Base-by-base conservation (phyloP, 2,888 invertebrate species). In the Cremastobaeus sp. region DNA sequence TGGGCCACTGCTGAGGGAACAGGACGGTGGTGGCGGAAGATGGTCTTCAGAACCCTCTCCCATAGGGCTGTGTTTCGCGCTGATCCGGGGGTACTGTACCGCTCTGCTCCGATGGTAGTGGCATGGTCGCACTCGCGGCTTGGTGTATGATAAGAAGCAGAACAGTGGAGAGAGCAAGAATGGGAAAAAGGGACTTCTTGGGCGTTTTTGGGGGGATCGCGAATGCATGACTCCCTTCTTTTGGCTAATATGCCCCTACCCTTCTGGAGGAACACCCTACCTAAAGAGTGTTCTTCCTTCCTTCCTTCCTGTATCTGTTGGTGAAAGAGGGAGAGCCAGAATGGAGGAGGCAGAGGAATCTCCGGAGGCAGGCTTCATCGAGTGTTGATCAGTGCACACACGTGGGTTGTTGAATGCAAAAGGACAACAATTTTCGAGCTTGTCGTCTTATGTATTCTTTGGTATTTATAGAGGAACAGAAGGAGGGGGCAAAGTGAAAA, bases 231-330 rank as follows among this genome's bases (percentile, higher is more conserved):
- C 73, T 76, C 74, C 76, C 68, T 69, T 72, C 74, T 77, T 75
- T 71, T 73, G 68, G 66, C 66, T 69, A 41, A 70, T 41, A 55
- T 50, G 55, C 70, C 74, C 75, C 73, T 73, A 74, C 73, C 70
- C 66, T 66, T 62, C 34, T 50, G 47, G 47, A 68, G 34, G 59
- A 59, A 60, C 68, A 72, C 76, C 77, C 79, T 82, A 78, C 80
- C 81, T 78, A 78, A 75, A 78, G 43, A 62, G 62, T 34, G 41
- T 20, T 32, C 57, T 66, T 55, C 57, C 62, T 69, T 69, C 62
- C 80, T 32, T 3, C 11, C 9, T 72, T 57, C 74, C 60, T 60
- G 35, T 52, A 8, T 28, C 45, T 48, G 17, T 2, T 18, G 18
- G 54, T 48, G 48, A 54, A 71, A 74, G 74, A 69, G 68, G 48